phyloP scores from a whole-genome alignment of 2,888 invertebrate species.

The Sminthurinus aureus region DNA sequence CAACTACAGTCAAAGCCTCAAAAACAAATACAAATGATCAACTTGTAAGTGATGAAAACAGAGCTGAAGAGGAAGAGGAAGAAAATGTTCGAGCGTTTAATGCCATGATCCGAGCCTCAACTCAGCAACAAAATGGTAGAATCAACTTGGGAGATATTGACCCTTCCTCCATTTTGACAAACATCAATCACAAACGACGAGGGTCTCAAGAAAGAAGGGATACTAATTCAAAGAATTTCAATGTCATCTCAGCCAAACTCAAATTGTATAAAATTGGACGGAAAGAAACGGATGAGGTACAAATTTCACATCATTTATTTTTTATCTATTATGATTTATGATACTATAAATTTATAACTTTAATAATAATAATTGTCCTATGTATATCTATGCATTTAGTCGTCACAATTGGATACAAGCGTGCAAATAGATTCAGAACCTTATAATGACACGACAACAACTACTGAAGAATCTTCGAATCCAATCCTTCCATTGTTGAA shows the following conservation, averaged over 20 bases:
- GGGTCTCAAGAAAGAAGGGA: slow-evolving; percentile 4
- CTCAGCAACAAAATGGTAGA: slow-evolving; percentile 26
- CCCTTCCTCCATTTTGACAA: slow-evolving; percentile 9
- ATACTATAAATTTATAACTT: no score
- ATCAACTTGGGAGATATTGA: not conserved
- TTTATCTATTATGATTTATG: no score
- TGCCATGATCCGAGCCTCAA: slow-evolving; percentile 11
- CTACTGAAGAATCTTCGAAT: slow-evolving; percentile 12
- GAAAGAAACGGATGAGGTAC: slow-evolving; percentile 30
- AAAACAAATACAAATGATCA: not conserved
- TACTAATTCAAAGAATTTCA: slow-evolving; percentile 61
- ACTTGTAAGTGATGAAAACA: slow-evolving; percentile 12
- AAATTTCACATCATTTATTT: not conserved
- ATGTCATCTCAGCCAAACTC: slow-evolving; percentile 67
- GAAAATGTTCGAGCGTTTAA: slow-evolving; percentile 19
- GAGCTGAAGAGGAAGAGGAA: not conserved
- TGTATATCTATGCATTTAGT: no score
- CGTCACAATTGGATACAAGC: no score
- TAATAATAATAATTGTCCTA: no score
- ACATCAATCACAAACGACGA: slow-evolving; percentile 23
- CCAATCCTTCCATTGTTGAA: not conserved
- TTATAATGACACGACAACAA: slow-evolving; percentile 50
- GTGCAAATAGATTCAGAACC: slow-evolving; percentile 45
- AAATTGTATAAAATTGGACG: slow-evolving; percentile 65
- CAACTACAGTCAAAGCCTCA: not conserved